A percentile compares a stretch with the other conserved stretches of the same genome.
Conservation (phyloP, 2,797 vertebrate species). For the Paramormyrops hopkinsi region DNA sequence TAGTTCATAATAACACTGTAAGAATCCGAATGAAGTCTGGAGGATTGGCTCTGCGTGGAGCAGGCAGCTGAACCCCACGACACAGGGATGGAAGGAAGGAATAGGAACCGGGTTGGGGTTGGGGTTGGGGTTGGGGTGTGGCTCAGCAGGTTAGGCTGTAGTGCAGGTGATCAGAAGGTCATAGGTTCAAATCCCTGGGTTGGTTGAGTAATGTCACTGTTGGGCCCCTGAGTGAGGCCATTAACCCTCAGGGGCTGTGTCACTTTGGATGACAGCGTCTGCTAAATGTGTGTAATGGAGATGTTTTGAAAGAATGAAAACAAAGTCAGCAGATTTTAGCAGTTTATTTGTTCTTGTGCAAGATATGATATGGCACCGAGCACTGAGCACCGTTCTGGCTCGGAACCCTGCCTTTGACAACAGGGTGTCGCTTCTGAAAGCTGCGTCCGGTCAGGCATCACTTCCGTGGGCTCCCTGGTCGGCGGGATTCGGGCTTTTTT, state of each 20-base stretch:
- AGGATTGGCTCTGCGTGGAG: not conserved
- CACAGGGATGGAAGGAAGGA: not conserved
- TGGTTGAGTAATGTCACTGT: not conserved
- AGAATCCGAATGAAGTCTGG: slow-evolving; percentile 42
- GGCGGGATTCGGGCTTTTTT: slow-evolving; percentile 41
- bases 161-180: not conserved
- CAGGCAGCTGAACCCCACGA: not conserved
- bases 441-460: slow-evolving; percentile 19
- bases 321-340: not conserved
- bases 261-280: not conserved
- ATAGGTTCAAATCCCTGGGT: not conserved
- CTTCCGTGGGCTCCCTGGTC: slow-evolving; percentile 12
- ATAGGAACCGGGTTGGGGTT: not conserved
- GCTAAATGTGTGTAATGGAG: not conserved
- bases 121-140: not conserved
- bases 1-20: not conserved
- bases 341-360: not conserved
- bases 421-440: slow-evolving; percentile 11
- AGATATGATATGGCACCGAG: not conserved
- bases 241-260: not conserved
- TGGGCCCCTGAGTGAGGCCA: not conserved
- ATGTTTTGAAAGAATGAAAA: not conserved
- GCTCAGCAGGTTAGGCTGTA: not conserved
- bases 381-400: not conserved
- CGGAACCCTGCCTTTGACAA: slow-evolving; percentile 6